phyloP scores from a whole-genome alignment of 2,888 invertebrate genomes.

The Megalurothrips usitatus region DNA sequence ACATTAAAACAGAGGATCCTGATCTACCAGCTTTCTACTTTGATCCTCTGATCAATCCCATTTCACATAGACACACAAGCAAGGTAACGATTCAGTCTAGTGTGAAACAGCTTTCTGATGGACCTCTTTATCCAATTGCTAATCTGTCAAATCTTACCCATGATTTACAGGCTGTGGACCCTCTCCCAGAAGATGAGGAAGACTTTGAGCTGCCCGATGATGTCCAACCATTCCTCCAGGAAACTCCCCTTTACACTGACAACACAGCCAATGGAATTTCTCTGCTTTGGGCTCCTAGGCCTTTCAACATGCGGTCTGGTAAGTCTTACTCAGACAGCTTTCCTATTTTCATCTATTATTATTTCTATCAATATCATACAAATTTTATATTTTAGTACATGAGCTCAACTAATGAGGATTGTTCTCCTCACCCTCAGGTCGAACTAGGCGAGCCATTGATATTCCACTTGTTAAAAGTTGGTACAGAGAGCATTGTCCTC shows the following conservation, averaged over 20 bases:
- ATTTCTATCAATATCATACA: conserved; percentile 24
- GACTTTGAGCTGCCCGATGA: conserved; percentile 89
- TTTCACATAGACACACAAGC: conserved; percentile 87
- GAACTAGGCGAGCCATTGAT: conserved; percentile 90
- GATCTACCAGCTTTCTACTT: conserved; percentile 99
- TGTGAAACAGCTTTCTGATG: conserved; percentile 1
- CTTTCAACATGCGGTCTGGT: conserved; percentile 93
- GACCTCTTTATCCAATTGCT: background rate
- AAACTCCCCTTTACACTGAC: conserved; percentile 94
- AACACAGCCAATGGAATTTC: conserved; percentile 99
- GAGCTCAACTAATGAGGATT: background rate
- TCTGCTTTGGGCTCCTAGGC: conserved; percentile 94
- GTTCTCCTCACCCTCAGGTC: conserved; percentile 53
- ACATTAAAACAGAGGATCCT: conserved; percentile 99
- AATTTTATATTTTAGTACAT: conserved; percentile 16
- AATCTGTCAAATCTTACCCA: background rate
- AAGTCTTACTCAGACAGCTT: conserved; percentile 35
- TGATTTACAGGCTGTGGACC: conserved; percentile 61
- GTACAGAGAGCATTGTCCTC: conserved; percentile 93
- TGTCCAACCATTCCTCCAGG: conserved; percentile 88
- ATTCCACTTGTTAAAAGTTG: conserved; percentile 96
- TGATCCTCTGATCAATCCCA: conserved; percentile 98
- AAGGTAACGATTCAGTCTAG: conserved; percentile 52
- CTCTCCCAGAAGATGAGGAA: conserved; percentile 87
- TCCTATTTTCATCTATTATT: conserved; percentile 24